phyloP scores from a whole-genome alignment of 2,797 vertebrate species.

The Eremophila alpestris region DNA sequence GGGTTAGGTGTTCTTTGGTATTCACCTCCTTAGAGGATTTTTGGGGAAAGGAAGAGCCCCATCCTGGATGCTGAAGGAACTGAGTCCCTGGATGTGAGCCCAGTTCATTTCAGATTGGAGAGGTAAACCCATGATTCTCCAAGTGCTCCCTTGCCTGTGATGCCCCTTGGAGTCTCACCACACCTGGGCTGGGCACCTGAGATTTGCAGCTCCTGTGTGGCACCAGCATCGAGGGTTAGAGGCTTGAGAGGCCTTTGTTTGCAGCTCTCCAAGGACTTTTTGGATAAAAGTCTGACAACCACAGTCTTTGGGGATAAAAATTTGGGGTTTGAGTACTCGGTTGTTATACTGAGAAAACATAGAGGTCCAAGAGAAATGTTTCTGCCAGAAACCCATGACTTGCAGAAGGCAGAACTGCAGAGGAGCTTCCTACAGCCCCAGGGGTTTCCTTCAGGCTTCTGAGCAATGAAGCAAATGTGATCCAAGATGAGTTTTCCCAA shows the following conservation, averaged over 20 bases:
- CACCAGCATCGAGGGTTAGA: rapidly evolving
- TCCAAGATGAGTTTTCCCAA: not conserved
- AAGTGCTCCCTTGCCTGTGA: not conserved
- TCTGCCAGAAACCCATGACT: not conserved
- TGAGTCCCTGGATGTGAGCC: not conserved
- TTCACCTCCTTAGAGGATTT: not conserved
- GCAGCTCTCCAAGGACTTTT: not conserved
- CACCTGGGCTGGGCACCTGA: not conserved
- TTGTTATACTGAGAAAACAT: not conserved
- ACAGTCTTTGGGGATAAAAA: not conserved
- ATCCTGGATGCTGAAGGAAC: not conserved
- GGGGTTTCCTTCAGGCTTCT: not conserved
- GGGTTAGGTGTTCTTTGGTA: not conserved
- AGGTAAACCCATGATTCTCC: not conserved
- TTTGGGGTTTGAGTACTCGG: not conserved
- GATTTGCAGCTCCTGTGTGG: not conserved
- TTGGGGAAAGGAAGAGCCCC: not conserved
- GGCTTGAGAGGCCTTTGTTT: not conserved
- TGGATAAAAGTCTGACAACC: not conserved
- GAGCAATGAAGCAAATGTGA: not conserved
- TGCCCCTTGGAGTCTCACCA: not conserved
- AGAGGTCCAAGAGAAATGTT: not conserved
- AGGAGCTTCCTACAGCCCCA: not conserved
- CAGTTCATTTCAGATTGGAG: not conserved
- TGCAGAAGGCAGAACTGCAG: not conserved